Conservation (phyloP, 37 sponge, comb jelly and placozoan species). For the Haliclona indistincta region DNA sequence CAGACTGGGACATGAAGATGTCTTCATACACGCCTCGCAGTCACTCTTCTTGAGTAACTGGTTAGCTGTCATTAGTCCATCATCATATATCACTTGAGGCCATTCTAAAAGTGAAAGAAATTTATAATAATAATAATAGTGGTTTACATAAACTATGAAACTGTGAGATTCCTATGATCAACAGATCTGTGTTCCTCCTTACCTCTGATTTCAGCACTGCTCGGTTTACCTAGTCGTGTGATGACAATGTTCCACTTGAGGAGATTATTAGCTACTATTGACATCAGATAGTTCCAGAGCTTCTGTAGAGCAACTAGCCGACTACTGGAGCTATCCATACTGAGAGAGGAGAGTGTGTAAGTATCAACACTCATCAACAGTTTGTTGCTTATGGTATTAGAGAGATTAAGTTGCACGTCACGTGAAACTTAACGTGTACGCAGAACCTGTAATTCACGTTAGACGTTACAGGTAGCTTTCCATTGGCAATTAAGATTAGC, state of each 20-base stretch:
- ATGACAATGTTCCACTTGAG: conserved; percentile 70
- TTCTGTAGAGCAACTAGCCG: conserved; percentile 65
- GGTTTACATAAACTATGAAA: not conserved
- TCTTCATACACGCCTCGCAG: conserved; percentile 41
- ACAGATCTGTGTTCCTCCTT: not conserved
- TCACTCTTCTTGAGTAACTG: conserved; percentile 40
- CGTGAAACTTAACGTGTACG: too few relatives aligned
- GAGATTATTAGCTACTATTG: conserved; percentile 49
- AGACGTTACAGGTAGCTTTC: too few relatives aligned
- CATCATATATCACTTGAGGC: conserved; percentile 58
- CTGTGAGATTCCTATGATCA: not conserved
- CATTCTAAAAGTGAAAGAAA: conserved; percentile 49
- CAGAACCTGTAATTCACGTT: too few relatives aligned
- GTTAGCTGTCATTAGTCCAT: conserved; percentile 73
- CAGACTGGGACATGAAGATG: conserved; percentile 43
- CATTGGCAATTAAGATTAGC: too few relatives aligned
- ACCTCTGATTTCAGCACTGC: conserved; percentile 62
- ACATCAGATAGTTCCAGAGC: conserved; percentile 64
- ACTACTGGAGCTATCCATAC: not conserved
- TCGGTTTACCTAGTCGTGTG: conserved; percentile 72
- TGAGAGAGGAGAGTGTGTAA: not conserved
- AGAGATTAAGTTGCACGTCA: too few relatives aligned
- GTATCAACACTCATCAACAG: too few relatives aligned
- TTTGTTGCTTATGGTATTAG: too few relatives aligned
- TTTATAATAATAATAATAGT: conserved; percentile 3